phyloP scores from a whole-genome alignment of 1,140 invertebrate genomes.

The Euwallacea fornicatus region DNA sequence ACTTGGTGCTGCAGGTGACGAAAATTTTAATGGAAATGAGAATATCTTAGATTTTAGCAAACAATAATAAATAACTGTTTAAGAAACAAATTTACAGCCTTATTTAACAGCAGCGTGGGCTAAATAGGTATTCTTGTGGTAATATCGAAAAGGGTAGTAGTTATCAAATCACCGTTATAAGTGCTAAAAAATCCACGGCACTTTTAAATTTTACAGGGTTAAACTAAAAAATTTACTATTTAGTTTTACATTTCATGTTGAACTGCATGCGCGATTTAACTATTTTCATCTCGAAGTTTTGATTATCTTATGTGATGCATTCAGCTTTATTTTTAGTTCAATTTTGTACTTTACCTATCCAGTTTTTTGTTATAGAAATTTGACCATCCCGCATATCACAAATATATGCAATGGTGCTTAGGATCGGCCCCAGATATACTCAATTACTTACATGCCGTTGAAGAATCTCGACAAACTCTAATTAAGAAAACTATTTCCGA shows the following conservation, averaged over 20 bases:
- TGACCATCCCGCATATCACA: conserved; percentile 67
- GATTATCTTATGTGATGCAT: no score
- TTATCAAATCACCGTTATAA: no score
- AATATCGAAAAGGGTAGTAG: neutral
- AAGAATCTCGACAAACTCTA: conserved; percentile 62
- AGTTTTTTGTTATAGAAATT: conserved; percentile 59
- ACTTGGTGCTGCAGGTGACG: conserved; percentile 65
- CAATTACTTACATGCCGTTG: conserved; percentile 69
- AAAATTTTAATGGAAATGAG: neutral
- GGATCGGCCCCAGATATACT: conserved; percentile 65
- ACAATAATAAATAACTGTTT: no score
- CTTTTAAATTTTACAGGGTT: neutral
- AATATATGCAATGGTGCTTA: conserved; percentile 74
- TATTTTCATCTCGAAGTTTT: no score
- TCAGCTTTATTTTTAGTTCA: no score
- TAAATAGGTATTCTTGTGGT: neutral
- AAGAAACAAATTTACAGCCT: no score
- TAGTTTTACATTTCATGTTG: neutral
- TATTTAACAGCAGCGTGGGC: neutral
- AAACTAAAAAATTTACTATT: neutral
- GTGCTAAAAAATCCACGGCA: no score
- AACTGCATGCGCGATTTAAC: no score
- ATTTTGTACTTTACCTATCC: no score
- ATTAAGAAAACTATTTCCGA: conserved; percentile 66
- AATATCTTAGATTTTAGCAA: no score